Evolutionary conservation across 2,888 invertebrate genomes (phyloP), one percentile per base, ranked within the genome.

Genomic region (Volucella inflata): DNA sequence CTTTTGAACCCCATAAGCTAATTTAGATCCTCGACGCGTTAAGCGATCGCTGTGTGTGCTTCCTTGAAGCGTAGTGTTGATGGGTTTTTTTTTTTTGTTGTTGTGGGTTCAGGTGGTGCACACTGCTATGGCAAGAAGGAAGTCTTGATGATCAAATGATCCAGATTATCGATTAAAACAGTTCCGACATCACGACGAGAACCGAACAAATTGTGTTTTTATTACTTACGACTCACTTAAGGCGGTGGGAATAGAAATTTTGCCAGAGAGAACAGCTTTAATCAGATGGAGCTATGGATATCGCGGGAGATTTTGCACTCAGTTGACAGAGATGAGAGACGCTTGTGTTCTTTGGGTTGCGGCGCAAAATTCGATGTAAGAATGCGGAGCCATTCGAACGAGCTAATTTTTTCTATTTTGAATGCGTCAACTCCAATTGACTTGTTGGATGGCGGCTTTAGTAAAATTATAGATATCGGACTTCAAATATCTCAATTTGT

Each of bases 1-100:
- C 60, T 62, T 85, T 85, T 85, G 75, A 85, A 76, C 81, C 79
- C 85, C 85, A 81, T 85, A 71, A 85, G 85, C 81, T 85, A 81
- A 85, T 85, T 85, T 85, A 85, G 85, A 85, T 85, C 85, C 80
- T 84, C 79, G 80, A 75, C 84, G 84, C 84, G 80, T 84, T 84
- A 84, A 84, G 84, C 74, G 42, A 70, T 80, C 70, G 36, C 36
- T 51, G 60, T 64, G 50, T 68, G 83, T 44, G 62, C 67, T 78
- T 84, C 84, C 84, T 80, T 71, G 38, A 80, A 84, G 80, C 80
- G 59, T 51, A 48, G 74, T 30, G 30, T 79, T 64, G 68, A 78
- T 84, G 51, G 55, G 16, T 14, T 38, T 59, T 44, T 65, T 21
- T n/a, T 48, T 36, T 59, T 50, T 44, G 38, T 40, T 60, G 36